Conservation (phyloP, 2,797 vertebrate genomes). For the Iguana delicatissima region DNA sequence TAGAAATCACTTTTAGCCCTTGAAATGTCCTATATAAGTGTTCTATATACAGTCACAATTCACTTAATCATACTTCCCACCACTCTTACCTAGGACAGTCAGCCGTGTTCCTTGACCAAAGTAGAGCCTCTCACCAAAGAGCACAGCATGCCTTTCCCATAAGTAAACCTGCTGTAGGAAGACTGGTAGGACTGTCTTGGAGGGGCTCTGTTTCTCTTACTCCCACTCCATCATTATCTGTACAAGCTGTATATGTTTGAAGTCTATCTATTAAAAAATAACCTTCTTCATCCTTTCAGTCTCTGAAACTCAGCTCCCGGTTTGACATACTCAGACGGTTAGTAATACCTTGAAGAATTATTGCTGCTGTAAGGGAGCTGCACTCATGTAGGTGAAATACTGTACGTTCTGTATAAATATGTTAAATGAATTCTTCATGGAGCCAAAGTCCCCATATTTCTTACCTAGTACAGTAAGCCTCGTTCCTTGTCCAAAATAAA, state of each 20-base stretch:
- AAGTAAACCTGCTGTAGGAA: neutral
- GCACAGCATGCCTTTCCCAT: neutral
- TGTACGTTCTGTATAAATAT: neutral
- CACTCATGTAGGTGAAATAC: neutral
- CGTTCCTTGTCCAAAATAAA: constrained; percentile 52
- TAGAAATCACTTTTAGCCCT: neutral
- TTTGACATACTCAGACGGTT: neutral
- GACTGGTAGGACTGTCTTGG: neutral
- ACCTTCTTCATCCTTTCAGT: neutral
- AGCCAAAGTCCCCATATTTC: neutral
- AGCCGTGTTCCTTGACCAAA: constrained; percentile 23
- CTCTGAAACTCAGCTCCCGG: neutral
- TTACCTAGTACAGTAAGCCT: constrained; percentile 53
- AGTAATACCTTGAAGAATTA: neutral
- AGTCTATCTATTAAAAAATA: neutral
- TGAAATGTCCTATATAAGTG: neutral
- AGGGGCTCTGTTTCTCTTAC: neutral
- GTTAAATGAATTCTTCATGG: neutral
- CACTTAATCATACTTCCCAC: neutral
- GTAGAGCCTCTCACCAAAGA: neutral
- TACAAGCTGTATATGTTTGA: neutral
- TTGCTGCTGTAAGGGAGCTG: neutral
- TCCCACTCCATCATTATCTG: too few species aligned
- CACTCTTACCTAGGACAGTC: constrained; percentile 13
- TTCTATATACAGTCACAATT: neutral